Evolutionary conservation across 2,113 vertebrate species (phyloP).

Genomic region (Aptenodytes patagonicus): DNA sequence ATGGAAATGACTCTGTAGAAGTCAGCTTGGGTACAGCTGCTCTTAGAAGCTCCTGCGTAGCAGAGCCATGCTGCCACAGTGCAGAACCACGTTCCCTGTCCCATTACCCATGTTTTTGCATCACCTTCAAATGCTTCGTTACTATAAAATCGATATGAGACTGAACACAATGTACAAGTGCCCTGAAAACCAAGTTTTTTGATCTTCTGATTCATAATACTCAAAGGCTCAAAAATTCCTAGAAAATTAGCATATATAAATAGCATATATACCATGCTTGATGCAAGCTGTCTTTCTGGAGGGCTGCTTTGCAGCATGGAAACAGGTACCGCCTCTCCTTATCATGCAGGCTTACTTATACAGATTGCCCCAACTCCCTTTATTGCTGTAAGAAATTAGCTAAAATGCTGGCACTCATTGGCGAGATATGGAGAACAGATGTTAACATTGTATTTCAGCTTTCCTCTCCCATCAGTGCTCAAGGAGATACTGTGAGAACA

Average conservation of each 20-base stretch:
- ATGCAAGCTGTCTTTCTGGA: background rate
- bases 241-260: background rate
- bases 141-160: background rate
- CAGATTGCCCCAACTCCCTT: background rate
- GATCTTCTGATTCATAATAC: background rate
- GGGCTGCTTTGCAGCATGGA: background rate
- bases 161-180: background rate
- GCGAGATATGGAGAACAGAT: background rate
- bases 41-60: background rate
- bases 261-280: background rate
- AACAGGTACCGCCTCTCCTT: background rate
- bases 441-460: background rate
- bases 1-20: background rate
- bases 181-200: background rate
- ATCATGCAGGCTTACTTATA: background rate
- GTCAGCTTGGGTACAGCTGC: background rate
- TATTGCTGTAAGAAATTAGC: background rate
- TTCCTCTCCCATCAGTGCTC: background rate
- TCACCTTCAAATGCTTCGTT: background rate
- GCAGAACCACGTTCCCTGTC: background rate
- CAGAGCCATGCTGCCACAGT: background rate
- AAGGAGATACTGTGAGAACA: background rate
- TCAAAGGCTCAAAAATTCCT: background rate
- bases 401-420: background rate
- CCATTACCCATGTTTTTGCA: background rate